Evolutionary conservation across 2,797 vertebrate species (phyloP).

Genomic region (Bovichtus variegatus): DNA sequence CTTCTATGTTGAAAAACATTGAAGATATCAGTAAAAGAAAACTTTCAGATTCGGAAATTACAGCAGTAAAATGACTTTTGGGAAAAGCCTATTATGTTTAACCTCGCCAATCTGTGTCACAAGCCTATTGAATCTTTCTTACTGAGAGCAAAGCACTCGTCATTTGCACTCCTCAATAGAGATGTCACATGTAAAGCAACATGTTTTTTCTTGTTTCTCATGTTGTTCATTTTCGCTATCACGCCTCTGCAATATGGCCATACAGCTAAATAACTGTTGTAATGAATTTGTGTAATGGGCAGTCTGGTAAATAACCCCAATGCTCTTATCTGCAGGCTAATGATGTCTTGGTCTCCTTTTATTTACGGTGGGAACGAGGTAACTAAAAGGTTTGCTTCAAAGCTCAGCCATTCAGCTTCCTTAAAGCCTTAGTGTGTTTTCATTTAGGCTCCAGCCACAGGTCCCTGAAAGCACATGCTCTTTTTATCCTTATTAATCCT

Average conservation of each 20-base stretch:
- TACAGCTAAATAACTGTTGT: constrained; percentile 53
- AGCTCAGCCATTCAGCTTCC: constrained; percentile 66
- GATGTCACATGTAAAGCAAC: background rate
- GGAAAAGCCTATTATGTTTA: background rate
- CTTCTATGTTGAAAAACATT: background rate
- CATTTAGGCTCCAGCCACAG: constrained; percentile 69
- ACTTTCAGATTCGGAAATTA: background rate
- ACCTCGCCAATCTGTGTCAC: background rate
- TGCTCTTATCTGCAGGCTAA: constrained; percentile 81
- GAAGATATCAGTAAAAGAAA: background rate
- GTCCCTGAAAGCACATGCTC: constrained; percentile 55
- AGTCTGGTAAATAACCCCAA: constrained; percentile 74
- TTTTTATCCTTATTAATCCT: constrained; percentile 69
- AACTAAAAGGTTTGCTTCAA: constrained; percentile 72
- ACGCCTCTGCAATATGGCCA: constrained; percentile 6
- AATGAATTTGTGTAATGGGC: constrained; percentile 75
- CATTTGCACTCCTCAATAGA: background rate
- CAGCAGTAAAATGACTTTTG: background rate
- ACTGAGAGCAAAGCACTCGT: background rate
- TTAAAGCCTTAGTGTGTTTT: constrained; percentile 70
- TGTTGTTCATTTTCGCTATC: constrained; percentile 9
- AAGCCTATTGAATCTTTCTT: background rate
- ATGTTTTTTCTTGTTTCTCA: constrained; percentile 8
- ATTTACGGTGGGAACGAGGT: constrained; percentile 78
- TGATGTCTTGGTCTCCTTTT: constrained; percentile 80